phyloP scores from a whole-genome alignment of 1,140 invertebrate genomes.

The Phocides pigmalion region DNA sequence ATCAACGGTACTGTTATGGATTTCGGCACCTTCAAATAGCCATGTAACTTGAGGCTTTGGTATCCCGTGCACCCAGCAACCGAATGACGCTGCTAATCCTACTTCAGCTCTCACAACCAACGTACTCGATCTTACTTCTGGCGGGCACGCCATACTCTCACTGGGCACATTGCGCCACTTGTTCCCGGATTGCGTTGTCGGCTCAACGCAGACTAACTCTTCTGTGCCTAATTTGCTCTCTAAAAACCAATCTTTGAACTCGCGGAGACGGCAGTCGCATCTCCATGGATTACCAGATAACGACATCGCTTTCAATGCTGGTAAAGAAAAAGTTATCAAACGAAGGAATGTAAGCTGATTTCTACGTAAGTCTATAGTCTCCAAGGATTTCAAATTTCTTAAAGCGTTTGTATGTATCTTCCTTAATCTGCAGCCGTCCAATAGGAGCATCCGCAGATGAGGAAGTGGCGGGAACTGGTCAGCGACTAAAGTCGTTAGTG shows the following conservation, averaged over 20 bases:
- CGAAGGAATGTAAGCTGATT: constrained; percentile 80
- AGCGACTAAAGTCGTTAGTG: constrained; percentile 85
- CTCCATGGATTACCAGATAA: constrained; percentile 95
- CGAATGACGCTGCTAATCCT: constrained; percentile 85
- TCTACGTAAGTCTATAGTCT: constrained; percentile 78
- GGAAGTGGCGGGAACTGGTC: constrained; percentile 90
- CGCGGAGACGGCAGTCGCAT: constrained; percentile 93
- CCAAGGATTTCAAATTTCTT: constrained; percentile 75
- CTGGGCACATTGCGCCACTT: constrained; percentile 72
- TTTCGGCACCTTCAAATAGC: constrained; percentile 89
- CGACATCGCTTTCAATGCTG: constrained; percentile 89
- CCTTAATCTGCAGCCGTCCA: constrained; percentile 90
- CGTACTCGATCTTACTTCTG: constrained; percentile 74
- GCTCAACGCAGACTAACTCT: constrained; percentile 73
- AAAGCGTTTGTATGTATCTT: constrained; percentile 88
- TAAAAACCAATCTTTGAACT: constrained; percentile 92
- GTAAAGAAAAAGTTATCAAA: constrained; percentile 74
- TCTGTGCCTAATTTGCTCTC: constrained; percentile 83
- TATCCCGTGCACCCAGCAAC: constrained; percentile 92
- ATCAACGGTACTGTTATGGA: constrained; percentile 73
- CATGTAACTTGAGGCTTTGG: constrained; percentile 93
- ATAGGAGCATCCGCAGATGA: constrained; percentile 89
- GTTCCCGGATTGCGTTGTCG: constrained; percentile 67
- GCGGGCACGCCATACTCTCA: constrained; percentile 74
- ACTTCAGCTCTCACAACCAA: constrained; percentile 76